Conservation (phyloP, 2,797 vertebrate genomes). For the Trachops cirrhosus region DNA sequence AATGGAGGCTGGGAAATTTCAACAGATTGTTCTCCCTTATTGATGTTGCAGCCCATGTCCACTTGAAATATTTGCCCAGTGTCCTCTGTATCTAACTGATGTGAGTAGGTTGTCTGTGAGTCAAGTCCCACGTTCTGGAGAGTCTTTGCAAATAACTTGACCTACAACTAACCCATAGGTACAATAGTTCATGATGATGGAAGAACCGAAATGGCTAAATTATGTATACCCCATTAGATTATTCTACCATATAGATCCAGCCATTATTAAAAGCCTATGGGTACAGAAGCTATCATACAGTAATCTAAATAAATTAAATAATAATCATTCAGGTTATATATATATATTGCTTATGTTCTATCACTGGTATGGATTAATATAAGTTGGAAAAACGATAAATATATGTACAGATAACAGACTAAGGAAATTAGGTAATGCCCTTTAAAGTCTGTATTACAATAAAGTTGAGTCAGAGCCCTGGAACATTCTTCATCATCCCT, state of each 20-base stretch:
- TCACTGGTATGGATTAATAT: not conserved
- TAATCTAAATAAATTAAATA: conserved; percentile 12
- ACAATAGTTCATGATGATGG: not conserved
- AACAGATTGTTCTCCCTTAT: conserved; percentile 30
- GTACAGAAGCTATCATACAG: not conserved
- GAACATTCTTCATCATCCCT: not conserved
- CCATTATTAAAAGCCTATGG: not conserved
- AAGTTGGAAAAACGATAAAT: not conserved
- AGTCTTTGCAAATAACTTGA: conserved; percentile 33
- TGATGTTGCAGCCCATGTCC: not conserved
- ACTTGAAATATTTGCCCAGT: conserved; percentile 61
- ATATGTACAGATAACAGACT: not conserved
- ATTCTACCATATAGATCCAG: not conserved
- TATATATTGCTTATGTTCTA: not conserved
- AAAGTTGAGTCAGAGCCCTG: not conserved
- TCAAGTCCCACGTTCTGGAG: not conserved
- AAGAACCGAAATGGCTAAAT: conserved; percentile 11
- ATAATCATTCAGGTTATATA: not conserved
- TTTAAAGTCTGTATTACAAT: not conserved
- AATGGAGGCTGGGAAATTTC: conserved; percentile 34
- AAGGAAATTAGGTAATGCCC: not conserved
- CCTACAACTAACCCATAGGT: not conserved
- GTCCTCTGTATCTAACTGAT: conserved; percentile 21
- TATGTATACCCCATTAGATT: conserved; percentile 22
- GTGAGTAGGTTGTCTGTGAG: not conserved